These are phyloP conservation scores for Montipora foliosa DNA, from an alignment of 64 coral and sea anemone species.

Conservation along the genomic window DNA sequence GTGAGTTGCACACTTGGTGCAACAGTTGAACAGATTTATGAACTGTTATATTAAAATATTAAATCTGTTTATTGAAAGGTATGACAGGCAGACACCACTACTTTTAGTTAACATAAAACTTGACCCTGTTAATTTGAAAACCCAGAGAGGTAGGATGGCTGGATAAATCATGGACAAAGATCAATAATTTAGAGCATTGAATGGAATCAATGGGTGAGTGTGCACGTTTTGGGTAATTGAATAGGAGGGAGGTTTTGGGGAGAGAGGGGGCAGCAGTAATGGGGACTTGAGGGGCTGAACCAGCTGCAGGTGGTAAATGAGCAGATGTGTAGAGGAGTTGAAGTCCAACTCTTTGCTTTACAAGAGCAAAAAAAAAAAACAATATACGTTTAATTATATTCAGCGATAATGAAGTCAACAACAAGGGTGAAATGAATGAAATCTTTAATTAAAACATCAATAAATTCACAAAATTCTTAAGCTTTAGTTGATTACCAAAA, in stretches of 20 bases:
- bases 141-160: not conserved
- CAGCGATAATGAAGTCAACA: not conserved
- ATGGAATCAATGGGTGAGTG: not conserved
- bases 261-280: too few species aligned
- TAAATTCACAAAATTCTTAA: not conserved
- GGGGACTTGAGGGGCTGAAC: too few species aligned
- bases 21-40: not conserved
- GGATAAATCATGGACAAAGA: too few species aligned
- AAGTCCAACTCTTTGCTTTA: too few species aligned
- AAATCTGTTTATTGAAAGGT: not conserved
- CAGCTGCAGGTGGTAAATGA: too few species aligned
- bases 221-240: not conserved
- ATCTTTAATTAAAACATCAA: not conserved
- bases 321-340: too few species aligned
- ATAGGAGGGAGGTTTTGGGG: not conserved
- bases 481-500: not conserved
- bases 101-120: too few species aligned
- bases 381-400: not conserved
- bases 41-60: too few species aligned
- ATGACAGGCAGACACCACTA: not conserved
- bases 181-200: too few species aligned
- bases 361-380: too few species aligned
- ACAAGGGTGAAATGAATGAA: not conserved
- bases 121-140: too few species aligned
- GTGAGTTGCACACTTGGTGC: not conserved